These are phyloP conservation scores for Bombus pyrosoma DNA, from an alignment of 1,140 invertebrate species.

Conservation along the genomic window DNA sequence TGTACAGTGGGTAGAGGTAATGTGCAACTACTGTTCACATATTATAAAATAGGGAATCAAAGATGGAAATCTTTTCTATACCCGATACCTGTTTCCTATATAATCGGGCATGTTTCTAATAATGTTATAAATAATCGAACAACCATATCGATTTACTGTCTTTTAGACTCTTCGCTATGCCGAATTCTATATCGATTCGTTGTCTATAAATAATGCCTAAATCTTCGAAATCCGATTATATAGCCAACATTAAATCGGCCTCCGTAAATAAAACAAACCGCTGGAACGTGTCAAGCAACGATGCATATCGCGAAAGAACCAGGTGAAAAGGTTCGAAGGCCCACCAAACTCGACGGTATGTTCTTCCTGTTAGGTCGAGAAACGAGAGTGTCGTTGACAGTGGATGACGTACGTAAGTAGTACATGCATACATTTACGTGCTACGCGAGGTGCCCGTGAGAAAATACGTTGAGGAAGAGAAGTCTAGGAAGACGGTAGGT, in stretches of 20 bases:
- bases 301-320: background rate
- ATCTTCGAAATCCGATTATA: background rate
- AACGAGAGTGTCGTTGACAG: slow-evolving; percentile 39
- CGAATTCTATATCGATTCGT: background rate
- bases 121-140: background rate
- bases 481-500: slow-evolving; percentile 42
- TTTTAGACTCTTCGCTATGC: background rate
- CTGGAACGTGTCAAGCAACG: background rate
- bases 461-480: slow-evolving; percentile 59
- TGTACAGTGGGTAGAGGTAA: too few relatives aligned
- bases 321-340: too few relatives aligned
- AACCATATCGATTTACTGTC: background rate
- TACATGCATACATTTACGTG: background rate
- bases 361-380: background rate
- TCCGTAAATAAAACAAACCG: background rate
- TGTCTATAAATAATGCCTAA: background rate
- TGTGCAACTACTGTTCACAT: too few relatives aligned
- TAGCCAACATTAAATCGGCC: background rate
- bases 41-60: too few relatives aligned
- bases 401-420: slow-evolving; percentile 25
- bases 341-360: background rate
- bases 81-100: too few relatives aligned
- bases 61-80: too few relatives aligned
- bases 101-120: background rate
- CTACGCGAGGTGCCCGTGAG: slow-evolving; percentile 49